Conservation (phyloP, 2,113 vertebrate genomes). For the Gallinago paraguaiae region DNA sequence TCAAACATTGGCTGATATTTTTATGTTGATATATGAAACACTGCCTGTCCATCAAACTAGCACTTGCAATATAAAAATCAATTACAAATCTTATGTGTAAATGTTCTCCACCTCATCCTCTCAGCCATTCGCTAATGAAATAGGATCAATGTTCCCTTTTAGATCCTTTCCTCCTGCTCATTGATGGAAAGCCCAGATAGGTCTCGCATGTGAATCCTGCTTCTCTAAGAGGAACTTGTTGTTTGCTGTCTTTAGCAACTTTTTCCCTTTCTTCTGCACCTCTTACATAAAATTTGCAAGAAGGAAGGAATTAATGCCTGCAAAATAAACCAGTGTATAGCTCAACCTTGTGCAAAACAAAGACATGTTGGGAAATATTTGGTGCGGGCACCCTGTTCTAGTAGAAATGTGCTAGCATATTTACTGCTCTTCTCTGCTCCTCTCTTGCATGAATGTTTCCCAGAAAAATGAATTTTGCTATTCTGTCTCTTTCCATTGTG, state of each 20-base stretch:
- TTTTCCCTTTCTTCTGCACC: neutral
- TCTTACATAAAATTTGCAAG: neutral
- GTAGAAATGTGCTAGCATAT: neutral
- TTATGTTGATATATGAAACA: neutral
- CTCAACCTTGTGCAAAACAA: neutral
- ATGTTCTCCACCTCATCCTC: neutral
- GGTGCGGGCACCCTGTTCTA: neutral
- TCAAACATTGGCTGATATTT: neutral
- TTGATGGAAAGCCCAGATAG: neutral
- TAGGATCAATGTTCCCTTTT: neutral
- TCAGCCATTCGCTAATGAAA: neutral
- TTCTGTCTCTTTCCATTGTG: neutral
- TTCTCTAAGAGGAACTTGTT: neutral
- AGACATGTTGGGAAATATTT: fast-evolving
- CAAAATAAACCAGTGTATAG: neutral
- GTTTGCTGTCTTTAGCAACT: neutral
- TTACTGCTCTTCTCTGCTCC: neutral
- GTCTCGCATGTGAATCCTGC: fast-evolving
- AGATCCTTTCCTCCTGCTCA: neutral
- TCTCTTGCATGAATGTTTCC: neutral
- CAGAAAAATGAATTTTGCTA: neutral
- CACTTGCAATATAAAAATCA: neutral
- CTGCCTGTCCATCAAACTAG: fast-evolving
- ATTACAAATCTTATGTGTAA: neutral
- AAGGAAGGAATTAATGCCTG: neutral